Base-by-base conservation (phyloP, 2,797 vertebrate genomes). In the Micrastur ruficollis region DNA sequence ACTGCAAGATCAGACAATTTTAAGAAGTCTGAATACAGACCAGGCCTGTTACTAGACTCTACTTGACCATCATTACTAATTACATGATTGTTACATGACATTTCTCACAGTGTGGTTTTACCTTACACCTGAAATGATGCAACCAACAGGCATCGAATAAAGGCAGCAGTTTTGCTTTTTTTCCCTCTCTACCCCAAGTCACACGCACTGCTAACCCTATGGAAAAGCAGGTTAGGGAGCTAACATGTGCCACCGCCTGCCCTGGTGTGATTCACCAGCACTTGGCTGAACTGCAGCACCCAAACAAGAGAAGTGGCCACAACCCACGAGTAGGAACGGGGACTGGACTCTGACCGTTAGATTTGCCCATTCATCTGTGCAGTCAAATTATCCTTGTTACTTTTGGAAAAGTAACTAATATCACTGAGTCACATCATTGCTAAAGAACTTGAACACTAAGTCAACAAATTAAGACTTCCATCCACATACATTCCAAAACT, bases 201-300 rank as follows among this genome's bases (percentile, higher is more conserved):
- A 79, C 2, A 74, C 14, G n/a, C 49, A 32, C 10, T 14, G 58
- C 20, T 46, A 75, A 50, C 3, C 4, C 27, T 31, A 8, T 2
- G 2, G 29, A 72, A 32, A 67, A 74, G 34, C 38, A 84, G 21
- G 5, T 44, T 53, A 92, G 40, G 32, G 53, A 81, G 42, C 21
- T 34, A 49, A 40, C 2, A 1, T 2, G 36, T 55, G 49, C 55
- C 72, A 70, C 25, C 61, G 32, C 21, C 10, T 36, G 85, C 52
- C 49, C 14, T 0, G 0, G 34, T 1, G 5, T 2, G 20, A 67
- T 19, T 80, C 18, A 63, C 17, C 2, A 3, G 26, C n/a, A 40
- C 12, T 44, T 2, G 4, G 25, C 13, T 59, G 27, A 89, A 59
- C n/a, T 20, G 40, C 1, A 3, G 65, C 14, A 81, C 22, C 12